Percentiles rank a stretch among this genome's conserved stretches.
These are phyloP conservation scores for Malachius bipustulatus DNA, from an alignment of 2,888 invertebrate genomes.

Conservation along the genomic window DNA sequence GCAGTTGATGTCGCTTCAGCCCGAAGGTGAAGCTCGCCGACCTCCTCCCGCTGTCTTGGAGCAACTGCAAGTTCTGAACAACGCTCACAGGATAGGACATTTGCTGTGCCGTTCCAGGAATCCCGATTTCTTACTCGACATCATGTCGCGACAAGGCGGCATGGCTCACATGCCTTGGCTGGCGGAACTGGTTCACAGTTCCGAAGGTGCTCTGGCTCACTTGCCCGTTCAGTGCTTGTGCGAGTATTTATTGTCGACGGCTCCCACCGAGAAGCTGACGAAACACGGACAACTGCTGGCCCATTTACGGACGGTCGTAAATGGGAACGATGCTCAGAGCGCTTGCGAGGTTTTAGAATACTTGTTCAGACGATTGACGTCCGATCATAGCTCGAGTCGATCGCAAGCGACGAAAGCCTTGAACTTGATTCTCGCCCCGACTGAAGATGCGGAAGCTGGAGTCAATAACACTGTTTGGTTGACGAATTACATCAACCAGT, in stretches of 20 bases:
- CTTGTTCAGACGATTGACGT: constrained; percentile 73
- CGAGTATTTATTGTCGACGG: constrained; percentile 75
- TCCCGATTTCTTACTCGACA: constrained; percentile 84
- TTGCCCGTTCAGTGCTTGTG: constrained; percentile 95
- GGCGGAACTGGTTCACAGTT: constrained; percentile 84
- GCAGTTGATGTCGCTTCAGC: constrained; percentile 77
- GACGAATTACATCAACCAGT: constrained; percentile 51
- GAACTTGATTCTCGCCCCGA: constrained; percentile 31
- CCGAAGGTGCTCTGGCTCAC: constrained; percentile 74
- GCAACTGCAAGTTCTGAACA: constrained; percentile 64
- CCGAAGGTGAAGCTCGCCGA: constrained; percentile 67
- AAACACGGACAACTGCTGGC: constrained; percentile 53
- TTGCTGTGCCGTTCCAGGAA: constrained; percentile 77
- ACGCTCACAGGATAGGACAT: constrained; percentile 72
- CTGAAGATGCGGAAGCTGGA: constrained; percentile 35
- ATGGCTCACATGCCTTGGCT: constrained; percentile 96
- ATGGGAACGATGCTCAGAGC: constrained; percentile 39
- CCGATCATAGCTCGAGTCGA: constrained; percentile 65
- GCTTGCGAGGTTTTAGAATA: constrained; percentile 83
- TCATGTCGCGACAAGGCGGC: constrained; percentile 70
- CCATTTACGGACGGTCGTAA: constrained; percentile 46
- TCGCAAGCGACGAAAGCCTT: constrained; percentile 58
- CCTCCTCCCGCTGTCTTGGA: constrained; percentile 70
- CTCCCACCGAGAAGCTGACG: constrained; percentile 55
- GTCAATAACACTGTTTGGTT: constrained; percentile 41